phyloP scores from a whole-genome alignment of 2,888 invertebrate genomes.

The Antitype chi region DNA sequence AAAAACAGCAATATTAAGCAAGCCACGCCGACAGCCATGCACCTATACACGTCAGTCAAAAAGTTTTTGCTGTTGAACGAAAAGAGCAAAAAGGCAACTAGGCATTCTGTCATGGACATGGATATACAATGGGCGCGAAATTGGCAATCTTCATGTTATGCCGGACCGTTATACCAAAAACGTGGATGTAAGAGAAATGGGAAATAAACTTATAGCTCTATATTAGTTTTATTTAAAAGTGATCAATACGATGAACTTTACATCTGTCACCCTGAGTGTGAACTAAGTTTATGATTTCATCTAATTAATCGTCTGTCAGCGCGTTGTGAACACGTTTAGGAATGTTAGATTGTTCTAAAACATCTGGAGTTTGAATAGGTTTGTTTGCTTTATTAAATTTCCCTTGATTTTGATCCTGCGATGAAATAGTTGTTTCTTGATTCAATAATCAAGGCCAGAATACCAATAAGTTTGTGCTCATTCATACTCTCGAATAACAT shows the following conservation, averaged over 20 bases:
- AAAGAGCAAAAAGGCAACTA: slow-evolving; percentile 50
- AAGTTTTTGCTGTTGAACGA: slow-evolving; percentile 37
- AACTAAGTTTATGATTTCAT: slow-evolving; percentile 68
- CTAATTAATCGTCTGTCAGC: slow-evolving; percentile 63
- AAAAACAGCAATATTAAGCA: slow-evolving; percentile 24
- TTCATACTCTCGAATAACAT: background rate
- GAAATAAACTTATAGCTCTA: slow-evolving; percentile 17
- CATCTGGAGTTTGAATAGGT: slow-evolving; percentile 5
- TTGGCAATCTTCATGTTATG: slow-evolving; percentile 72
- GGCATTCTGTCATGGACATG: slow-evolving; percentile 48
- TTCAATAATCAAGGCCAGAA: background rate
- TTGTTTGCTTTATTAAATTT: slow-evolving; percentile 23
- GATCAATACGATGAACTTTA: slow-evolving; percentile 60
- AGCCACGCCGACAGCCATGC: slow-evolving; percentile 17
- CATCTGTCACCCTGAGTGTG: slow-evolving; percentile 60
- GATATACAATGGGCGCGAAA: slow-evolving; percentile 69
- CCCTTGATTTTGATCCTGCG: background rate
- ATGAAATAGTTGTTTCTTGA: background rate
- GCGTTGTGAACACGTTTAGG: slow-evolving; percentile 22
- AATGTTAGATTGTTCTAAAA: slow-evolving; percentile 24
- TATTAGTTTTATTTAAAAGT: slow-evolving; percentile 46
- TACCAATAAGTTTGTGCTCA: background rate
- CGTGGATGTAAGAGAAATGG: slow-evolving; percentile 44
- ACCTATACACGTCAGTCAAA: slow-evolving; percentile 23
- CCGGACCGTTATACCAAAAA: slow-evolving; percentile 67